These are phyloP conservation scores for Clinocottus analis DNA, from an alignment of 2,113 vertebrate species.

Conservation along the genomic window DNA sequence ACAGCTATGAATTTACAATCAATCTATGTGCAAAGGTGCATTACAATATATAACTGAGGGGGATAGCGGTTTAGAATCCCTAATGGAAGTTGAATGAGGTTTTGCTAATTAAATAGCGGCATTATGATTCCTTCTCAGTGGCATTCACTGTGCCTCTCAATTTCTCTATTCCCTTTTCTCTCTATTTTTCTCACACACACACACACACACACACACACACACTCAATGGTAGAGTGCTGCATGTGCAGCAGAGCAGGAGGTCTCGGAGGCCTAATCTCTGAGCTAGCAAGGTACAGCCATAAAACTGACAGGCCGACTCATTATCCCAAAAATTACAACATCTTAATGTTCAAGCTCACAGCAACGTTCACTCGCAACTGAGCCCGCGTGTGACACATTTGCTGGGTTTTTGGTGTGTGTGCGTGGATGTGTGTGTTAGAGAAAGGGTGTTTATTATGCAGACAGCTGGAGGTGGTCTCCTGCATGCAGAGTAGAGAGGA, in stretches of 20 bases:
- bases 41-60: constrained; percentile 47
- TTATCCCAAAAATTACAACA: constrained; percentile 86
- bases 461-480: constrained; percentile 77
- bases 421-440: constrained; percentile 15
- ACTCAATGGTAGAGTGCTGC: constrained; percentile 16
- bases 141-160: constrained; percentile 10
- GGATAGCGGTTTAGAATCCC: constrained; percentile 48
- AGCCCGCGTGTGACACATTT: constrained; percentile 15
- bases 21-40: constrained; percentile 44
- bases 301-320: constrained; percentile 87
- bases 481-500: constrained; percentile 70
- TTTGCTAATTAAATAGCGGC: constrained; percentile 73
- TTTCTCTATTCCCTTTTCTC: constrained; percentile 1
- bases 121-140: constrained; percentile 58
- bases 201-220: constrained; percentile 24
- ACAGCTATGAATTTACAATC: constrained; percentile 61
- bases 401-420: constrained; percentile 38
- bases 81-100: constrained; percentile 69
- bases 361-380: constrained; percentile 67
- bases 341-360: constrained; percentile 81
- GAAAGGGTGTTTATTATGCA: constrained; percentile 71
- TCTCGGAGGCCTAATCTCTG: constrained; percentile 79
- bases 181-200: background rate
- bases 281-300: constrained; percentile 79
- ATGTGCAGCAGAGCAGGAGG: constrained; percentile 75